Conservation (phyloP, 2,888 invertebrate genomes). For the Ornithoptera priamus region DNA sequence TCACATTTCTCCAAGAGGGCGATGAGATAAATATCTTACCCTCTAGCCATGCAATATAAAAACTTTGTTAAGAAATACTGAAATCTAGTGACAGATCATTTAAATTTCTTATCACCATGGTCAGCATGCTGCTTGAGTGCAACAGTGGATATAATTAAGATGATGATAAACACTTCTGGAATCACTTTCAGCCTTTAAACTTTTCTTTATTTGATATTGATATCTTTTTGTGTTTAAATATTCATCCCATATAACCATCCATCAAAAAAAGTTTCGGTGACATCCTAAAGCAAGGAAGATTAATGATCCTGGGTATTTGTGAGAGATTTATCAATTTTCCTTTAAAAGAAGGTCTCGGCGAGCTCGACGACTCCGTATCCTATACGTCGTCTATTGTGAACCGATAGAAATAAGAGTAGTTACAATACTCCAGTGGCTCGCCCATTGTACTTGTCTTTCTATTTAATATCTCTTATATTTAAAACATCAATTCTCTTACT, state of each 20-base stretch:
- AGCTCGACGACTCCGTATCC: background rate
- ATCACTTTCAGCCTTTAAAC: background rate
- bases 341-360: background rate
- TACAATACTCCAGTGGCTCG: constrained; percentile 8
- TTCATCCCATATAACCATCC: background rate
- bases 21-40: no score
- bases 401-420: constrained; percentile 6
- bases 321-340: constrained; percentile 13
- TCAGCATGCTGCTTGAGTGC: no score
- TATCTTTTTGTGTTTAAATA: background rate
- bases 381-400: constrained; percentile 9
- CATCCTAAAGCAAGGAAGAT: constrained; percentile 10
- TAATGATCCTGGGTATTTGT: background rate
- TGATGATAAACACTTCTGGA: background rate
- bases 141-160: background rate
- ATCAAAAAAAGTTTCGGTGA: constrained; percentile 11
- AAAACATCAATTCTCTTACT: background rate
- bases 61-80: no score
- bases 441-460: constrained; percentile 1
- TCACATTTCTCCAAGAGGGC: no score
- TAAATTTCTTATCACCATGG: background rate
- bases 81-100: background rate
- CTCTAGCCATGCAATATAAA: no score
- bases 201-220: background rate
- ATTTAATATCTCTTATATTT: background rate